Evolutionary conservation across 2,797 vertebrate species (phyloP), one percentile per base, ranked within the genome.

Genomic region (Austrolebias charrua): DNA sequence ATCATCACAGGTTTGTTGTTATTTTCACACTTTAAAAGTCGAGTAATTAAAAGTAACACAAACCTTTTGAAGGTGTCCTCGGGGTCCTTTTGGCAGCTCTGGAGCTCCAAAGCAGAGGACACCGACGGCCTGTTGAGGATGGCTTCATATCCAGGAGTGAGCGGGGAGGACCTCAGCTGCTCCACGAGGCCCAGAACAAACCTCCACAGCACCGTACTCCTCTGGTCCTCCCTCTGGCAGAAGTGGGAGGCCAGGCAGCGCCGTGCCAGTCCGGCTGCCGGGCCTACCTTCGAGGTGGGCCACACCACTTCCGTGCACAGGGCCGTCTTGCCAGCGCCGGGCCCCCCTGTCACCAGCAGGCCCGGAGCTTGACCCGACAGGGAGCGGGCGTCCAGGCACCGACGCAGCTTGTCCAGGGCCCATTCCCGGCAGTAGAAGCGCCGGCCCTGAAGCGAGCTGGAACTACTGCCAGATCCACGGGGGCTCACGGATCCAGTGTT

Each of bases 401-500:
- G 88, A 18, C 82, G 84, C 65, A 95, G 78, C 83, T 93, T 93
- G 24, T 91, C 92, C 75, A 94, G 87, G 62, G 93, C 94, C 94
- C 94, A 94, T 88, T 94, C 93, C 64, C 94, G 92, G 75, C 94
- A 93, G 76, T 88, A 90, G 86, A 95, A 94, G 16, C 76, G 83
- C 45, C 89, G 91, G 66, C 92, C 93, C 86, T 10, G 86, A 50
- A 92, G 88, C 70, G 88, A 81, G 78, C 92, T 93, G 63, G 79
- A 73, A 42, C 81, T 77, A 31, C 81, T 75, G 42, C 80, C 81
- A 58, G 72, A 71, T 60, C 76, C 81, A 43, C 69, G 33, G 57
- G 58, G 60, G 47, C 55, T 62, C 49, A 40, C 61, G 74, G 60
- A 70, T 58, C 69, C 60, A 2, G 16, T 53, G 65, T 76, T 63